Percentiles rank a stretch among this genome's conserved stretches.
These are phyloP conservation scores for Muscicapa adusta DNA, from an alignment of 2,113 vertebrate species.

Conservation along the genomic window DNA sequence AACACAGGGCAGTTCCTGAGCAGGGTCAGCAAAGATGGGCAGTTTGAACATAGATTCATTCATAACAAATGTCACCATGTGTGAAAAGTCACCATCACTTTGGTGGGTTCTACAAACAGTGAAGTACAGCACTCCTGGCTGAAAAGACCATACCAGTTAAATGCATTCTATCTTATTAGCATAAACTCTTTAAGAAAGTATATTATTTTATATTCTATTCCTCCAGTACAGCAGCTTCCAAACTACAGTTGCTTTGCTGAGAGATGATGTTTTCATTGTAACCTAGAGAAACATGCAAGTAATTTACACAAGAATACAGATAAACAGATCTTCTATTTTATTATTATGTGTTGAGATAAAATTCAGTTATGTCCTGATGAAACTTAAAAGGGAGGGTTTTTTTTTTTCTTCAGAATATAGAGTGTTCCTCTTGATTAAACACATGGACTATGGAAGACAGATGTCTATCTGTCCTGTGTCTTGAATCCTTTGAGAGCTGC, in stretches of 20 bases:
- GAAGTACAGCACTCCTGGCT: not conserved
- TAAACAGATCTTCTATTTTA: not conserved
- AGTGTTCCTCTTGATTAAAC: not conserved
- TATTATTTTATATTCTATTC: not conserved
- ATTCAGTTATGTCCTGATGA: not conserved
- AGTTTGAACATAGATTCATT: not conserved
- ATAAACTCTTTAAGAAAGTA: not conserved
- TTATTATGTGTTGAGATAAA: not conserved
- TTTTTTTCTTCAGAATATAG: not conserved
- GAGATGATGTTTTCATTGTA: not conserved
- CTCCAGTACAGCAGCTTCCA: not conserved
- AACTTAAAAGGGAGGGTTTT: not conserved
- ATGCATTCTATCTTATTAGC: not conserved
- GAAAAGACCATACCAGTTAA: not conserved
- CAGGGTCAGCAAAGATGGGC: not conserved
- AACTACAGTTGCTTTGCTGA: not conserved
- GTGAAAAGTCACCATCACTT: not conserved
- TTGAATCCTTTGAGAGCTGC: not conserved
- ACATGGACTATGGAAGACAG: not conserved
- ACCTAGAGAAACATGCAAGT: not conserved
- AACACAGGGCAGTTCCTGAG: not conserved
- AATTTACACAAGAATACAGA: not conserved
- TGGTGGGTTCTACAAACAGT: not conserved
- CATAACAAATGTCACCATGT: not conserved
- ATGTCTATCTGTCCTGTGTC: not conserved